Evolutionary conservation across 1,140 invertebrate genomes (phyloP).

Genomic region (Cotesia glomerata): DNA sequence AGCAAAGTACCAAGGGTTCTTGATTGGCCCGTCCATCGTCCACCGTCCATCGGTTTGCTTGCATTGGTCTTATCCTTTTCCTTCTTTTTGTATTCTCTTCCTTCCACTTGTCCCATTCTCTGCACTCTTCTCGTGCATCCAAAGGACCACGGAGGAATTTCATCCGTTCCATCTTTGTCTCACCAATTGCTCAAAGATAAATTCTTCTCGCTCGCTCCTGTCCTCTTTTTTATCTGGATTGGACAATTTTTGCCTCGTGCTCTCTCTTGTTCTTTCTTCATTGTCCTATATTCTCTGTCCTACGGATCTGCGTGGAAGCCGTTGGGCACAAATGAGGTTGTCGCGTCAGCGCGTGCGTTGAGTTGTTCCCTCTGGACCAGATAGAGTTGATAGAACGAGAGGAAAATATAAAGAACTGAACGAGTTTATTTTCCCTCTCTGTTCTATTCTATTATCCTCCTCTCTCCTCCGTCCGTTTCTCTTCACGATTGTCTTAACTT

Average conservation of each 20-base stretch:
- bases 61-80: slow-evolving; percentile 8
- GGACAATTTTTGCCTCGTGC: neutral
- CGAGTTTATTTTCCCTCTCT: slow-evolving; percentile 47
- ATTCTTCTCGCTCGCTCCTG: too few relatives aligned
- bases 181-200: neutral
- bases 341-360: slow-evolving; percentile 57
- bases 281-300: slow-evolving; percentile 15
- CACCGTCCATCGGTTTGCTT: slow-evolving; percentile 20
- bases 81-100: slow-evolving; percentile 20
- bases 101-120: neutral
- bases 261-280: neutral
- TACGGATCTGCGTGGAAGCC: slow-evolving; percentile 43
- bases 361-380: slow-evolving; percentile 34
- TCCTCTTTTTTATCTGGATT: too few relatives aligned
- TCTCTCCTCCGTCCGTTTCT: neutral
- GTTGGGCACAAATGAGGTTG: slow-evolving; percentile 61
- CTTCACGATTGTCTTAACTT: neutral
- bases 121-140: slow-evolving; percentile 23
- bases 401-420: slow-evolving; percentile 31
- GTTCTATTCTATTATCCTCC: neutral
- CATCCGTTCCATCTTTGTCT: slow-evolving; percentile 2
- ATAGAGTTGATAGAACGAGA: slow-evolving; percentile 9
- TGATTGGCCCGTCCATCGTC: slow-evolving; percentile 51
- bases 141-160: slow-evolving; percentile 17
- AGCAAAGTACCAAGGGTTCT: slow-evolving; percentile 45